Base-by-base conservation (phyloP, 2,113 vertebrate species). In the Corvus moneduloides region DNA sequence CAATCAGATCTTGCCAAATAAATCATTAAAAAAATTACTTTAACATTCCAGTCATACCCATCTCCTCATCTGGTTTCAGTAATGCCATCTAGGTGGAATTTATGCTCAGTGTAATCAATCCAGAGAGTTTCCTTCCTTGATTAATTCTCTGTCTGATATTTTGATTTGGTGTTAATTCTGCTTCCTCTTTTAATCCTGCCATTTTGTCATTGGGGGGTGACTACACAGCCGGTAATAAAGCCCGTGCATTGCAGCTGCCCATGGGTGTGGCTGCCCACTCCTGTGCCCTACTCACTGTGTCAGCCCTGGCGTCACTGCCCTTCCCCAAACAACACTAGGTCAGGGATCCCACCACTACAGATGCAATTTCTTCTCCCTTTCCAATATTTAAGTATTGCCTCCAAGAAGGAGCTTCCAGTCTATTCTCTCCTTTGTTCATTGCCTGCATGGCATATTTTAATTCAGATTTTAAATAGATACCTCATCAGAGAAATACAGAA, bases 91-190 rank as follows among this genome's bases (percentile, higher is more conserved):
- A 74, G 43, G 33, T 63, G 58, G 72, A 93, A 90, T 90, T 86
- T 35, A 67, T 48, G 28, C 76, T 89, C 59, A 10, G 19, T 16
- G 32, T 75, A 94, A 84, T 84, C 87, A 84, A 32, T 37, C 46
- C 52, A 56, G 64, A 77, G 12, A 52, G 35, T 76, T 87, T 90
- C 71, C 63, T 90, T 84, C 79, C 85, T 54, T 76, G 88, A 90
- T 77, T 92, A 87, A 90, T 88, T 79, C 74, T 79, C 67, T 2
- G 1, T 41, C 49, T 68, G 67, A 11, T 89, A 52, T 68, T 93
- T 94, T 88, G 78, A 69, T 58, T 49, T 52, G 54, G 27, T 63
- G 51, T 54, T 86, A 62, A 78, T 59, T 82, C 55, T 69, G 54
- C 32, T 80, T 48, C 49, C 16, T 69, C 44, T 43, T 67, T 67